Base-by-base conservation (phyloP, 1,140 invertebrate species). In the Rhyacophila brunnea region DNA sequence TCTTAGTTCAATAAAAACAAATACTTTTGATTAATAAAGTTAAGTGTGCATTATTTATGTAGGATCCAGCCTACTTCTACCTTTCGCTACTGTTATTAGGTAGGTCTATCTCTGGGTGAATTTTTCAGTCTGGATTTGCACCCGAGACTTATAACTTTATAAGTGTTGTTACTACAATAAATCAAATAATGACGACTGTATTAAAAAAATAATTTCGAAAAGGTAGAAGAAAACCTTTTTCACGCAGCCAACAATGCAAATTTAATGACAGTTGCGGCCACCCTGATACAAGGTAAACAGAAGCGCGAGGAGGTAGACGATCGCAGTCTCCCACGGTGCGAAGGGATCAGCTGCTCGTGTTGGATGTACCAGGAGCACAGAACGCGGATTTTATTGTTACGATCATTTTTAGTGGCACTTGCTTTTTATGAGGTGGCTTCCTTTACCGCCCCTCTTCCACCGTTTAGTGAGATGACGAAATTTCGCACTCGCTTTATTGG, bases 391-490 rank as follows among this genome's bases (percentile, higher is more conserved):
- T 65, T 65, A 65, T 61, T 65, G 63, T 65, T 65, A 65, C 63
- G 63, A 65, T 65, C 63, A 65, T 65, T 61, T 65, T 65, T 65
- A 65, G 63, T 65, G 58, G 55, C 58, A 65, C 54, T 65, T 65
- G 54, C 54, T 65, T 65, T 65, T 65, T 65, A 65, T 55, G 58
- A 65, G 63, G 63, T 64, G 62, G 62, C 62, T 64, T 64, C 62
- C 62, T 64, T 59, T 56, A 51, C 56, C 45, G 56, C 51, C 53
- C 55, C 54, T 58, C 48, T 45, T 40, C 47, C 52, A 46, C 44
- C 54, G 48, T 58, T 58, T 58, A 58, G 47, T 43, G 51, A 59
- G 44, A 44, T 54, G 55, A 56, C 51, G 62, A 60, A 64, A 64
- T 46, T 64, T 64, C 47, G 46, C 38, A 59, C 58, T 49, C 58